Evolutionary conservation across 35 echinoderm and acorn worm species (phyloP).

Genomic region (Amphiura filiformis): DNA sequence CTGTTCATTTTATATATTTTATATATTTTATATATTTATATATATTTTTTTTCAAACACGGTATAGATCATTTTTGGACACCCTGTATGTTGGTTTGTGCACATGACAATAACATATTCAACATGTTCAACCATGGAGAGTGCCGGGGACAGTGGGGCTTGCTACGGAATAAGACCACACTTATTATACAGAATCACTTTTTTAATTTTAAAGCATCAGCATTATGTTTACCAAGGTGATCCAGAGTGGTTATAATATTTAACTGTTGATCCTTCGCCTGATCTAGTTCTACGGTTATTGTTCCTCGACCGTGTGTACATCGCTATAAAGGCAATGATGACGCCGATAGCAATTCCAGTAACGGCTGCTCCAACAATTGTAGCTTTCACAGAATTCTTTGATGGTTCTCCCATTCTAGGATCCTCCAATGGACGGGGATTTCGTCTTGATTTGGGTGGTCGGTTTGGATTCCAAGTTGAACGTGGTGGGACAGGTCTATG

Average conservation of each 20-base stretch:
- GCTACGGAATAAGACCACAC: too few species aligned
- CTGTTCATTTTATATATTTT: too few species aligned
- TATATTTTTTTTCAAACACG: too few species aligned
- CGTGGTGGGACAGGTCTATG: background rate
- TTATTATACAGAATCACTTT: too few species aligned
- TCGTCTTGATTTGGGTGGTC: background rate
- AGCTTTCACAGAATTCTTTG: background rate
- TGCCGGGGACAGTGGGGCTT: too few species aligned
- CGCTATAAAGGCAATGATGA: background rate
- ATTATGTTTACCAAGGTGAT: background rate
- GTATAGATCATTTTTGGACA: too few species aligned
- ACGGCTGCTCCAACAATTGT: background rate
- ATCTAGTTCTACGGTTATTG: background rate
- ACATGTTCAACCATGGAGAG: too few species aligned
- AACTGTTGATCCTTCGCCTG: background rate
- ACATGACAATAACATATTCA: too few species aligned
- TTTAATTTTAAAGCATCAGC: too few species aligned
- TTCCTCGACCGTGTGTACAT: background rate
- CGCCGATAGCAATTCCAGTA: background rate
- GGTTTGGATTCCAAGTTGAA: too few species aligned
- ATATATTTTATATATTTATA: too few species aligned
- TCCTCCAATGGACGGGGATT: background rate
- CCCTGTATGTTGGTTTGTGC: too few species aligned
- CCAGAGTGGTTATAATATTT: constrained; percentile 5
- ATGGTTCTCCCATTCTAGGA: background rate